Conservation (phyloP, 92 coral and sea anemone genomes). For the Epizoanthus illoricatus region DNA sequence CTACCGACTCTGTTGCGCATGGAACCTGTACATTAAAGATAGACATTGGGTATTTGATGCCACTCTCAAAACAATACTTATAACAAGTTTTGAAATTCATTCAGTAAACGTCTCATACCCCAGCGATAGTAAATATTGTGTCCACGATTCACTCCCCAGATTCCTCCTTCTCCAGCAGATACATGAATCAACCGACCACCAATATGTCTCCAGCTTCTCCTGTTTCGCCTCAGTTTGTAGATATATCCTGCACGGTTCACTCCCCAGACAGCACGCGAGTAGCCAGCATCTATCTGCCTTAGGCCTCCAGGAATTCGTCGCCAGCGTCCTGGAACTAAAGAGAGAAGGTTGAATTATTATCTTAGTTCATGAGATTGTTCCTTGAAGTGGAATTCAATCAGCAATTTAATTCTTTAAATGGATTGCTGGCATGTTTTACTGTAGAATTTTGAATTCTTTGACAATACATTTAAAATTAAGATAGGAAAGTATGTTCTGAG, state of each 20-base stretch:
- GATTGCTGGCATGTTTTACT: no score
- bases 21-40: conserved; percentile 1
- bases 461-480: no score
- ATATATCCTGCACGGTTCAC: conserved; percentile 24
- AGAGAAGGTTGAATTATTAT: background rate
- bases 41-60: background rate
- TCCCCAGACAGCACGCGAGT: conserved; percentile 32
- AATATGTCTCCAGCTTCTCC: conserved; percentile 28
- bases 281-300: conserved; percentile 36
- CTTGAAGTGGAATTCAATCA: background rate
- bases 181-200: conserved; percentile 27
- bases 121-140: conserved; percentile 25
- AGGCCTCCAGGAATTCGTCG: conserved; percentile 10
- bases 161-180: conserved; percentile 41
- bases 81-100: background rate
- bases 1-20: conserved; percentile 14
- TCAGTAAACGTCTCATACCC: background rate
- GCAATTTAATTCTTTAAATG: background rate
- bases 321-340: conserved; percentile 23
- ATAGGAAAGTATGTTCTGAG: no score
- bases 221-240: conserved; percentile 28
- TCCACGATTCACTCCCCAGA: conserved; percentile 42
- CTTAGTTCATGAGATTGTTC: background rate
- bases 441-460: no score
- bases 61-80: background rate